Conservation (phyloP, 2,888 invertebrate species). For the Orthosia gracilis region DNA sequence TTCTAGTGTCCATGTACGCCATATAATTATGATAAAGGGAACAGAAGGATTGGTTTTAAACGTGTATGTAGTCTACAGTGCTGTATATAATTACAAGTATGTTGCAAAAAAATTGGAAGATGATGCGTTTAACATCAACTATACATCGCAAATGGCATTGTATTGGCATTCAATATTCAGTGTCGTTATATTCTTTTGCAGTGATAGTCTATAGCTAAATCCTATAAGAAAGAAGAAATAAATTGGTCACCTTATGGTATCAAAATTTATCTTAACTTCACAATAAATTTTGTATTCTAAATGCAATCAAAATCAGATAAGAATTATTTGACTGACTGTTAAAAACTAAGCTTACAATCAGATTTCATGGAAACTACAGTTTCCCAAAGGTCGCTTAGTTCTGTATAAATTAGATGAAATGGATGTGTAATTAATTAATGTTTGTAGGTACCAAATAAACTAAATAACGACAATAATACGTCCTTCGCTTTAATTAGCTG, state of each 20-base stretch:
- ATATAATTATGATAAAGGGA: constrained; percentile 38
- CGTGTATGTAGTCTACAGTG: constrained; percentile 5
- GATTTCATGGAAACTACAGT: constrained; percentile 16
- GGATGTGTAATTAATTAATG: constrained; percentile 65
- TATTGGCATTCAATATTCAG: neutral
- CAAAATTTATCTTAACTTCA: neutral
- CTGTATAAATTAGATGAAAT: constrained; percentile 58
- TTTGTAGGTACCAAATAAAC: constrained; percentile 77
- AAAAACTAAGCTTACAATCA: neutral
- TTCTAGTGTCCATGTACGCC: constrained; percentile 37
- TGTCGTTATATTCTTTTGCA: neutral
- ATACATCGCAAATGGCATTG: neutral
- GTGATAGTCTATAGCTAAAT: neutral
- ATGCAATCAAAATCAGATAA: neutral
- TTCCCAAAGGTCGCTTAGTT: constrained; percentile 32
- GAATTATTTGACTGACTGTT: constrained; percentile 28
- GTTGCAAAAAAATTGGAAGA: constrained; percentile 22
- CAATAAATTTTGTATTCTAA: neutral
- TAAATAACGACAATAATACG: constrained; percentile 89
- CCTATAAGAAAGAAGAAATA: neutral
- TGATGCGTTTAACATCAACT: neutral
- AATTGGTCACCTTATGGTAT: too few species aligned
- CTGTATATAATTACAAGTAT: constrained; percentile 4
- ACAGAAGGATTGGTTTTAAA: constrained; percentile 43
- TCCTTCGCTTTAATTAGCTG: constrained; percentile 90